These are phyloP conservation scores for Sinodicranocentrus sp. DNA, from an alignment of 2,888 invertebrate species.

Conservation along the genomic window DNA sequence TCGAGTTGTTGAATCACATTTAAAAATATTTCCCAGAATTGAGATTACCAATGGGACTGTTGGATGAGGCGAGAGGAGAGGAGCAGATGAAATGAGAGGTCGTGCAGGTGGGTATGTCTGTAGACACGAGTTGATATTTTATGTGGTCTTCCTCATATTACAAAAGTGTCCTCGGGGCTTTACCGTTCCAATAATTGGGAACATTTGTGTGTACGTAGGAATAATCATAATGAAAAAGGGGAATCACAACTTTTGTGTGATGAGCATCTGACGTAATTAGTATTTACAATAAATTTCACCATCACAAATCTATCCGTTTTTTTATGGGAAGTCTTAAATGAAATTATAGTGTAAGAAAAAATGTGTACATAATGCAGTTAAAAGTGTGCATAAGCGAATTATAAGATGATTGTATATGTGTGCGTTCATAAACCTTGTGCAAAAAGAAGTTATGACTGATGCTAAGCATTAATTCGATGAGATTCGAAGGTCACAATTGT, in stretches of 20 bases:
- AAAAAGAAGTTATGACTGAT: background rate
- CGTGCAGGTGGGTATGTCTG: too few species aligned
- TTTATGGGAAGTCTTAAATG: background rate
- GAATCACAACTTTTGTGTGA: background rate
- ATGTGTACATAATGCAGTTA: background rate
- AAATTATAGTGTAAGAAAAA: background rate
- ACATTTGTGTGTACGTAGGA: background rate
- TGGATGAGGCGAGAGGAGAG: background rate
- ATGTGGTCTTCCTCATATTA: too few species aligned
- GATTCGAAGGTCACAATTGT: constrained; percentile 40
- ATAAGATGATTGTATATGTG: background rate
- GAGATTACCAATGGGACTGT: background rate
- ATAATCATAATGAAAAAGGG: background rate
- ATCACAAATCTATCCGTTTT: background rate
- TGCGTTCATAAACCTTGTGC: background rate
- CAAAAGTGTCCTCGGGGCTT: background rate
- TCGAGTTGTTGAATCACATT: background rate
- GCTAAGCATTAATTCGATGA: constrained; percentile 34
- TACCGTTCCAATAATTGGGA: background rate
- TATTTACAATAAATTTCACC: constrained; percentile 19
- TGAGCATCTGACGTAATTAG: constrained; percentile 30
- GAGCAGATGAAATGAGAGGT: too few species aligned
- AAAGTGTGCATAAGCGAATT: background rate
- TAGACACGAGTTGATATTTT: too few species aligned
- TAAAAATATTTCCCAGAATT: background rate